phyloP scores from a whole-genome alignment of 2,888 invertebrate species.

The Papilio elwesi region DNA sequence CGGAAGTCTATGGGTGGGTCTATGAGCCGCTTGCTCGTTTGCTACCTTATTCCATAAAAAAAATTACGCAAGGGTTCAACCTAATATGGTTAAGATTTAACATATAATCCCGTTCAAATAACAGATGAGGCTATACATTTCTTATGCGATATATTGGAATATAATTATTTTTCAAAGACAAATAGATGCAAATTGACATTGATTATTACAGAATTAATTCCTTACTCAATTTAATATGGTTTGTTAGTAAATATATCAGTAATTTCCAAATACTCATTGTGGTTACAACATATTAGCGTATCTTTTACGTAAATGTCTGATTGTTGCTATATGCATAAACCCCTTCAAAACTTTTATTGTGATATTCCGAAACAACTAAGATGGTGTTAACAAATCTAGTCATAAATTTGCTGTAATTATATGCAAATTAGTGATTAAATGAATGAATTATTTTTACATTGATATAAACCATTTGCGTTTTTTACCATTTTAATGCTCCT shows the following conservation, averaged over 20 bases:
- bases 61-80: no score
- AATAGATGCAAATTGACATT: background rate
- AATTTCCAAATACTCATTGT: constrained; percentile 5
- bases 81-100: no score
- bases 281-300: background rate
- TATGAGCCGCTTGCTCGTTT: no score
- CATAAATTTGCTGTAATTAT: constrained; percentile 67
- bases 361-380: constrained; percentile 4
- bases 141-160: background rate
- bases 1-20: no score
- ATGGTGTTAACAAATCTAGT: constrained; percentile 60
- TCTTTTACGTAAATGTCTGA: background rate
- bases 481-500: constrained; percentile 13
- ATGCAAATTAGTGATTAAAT: constrained; percentile 54
- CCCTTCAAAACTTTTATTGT: background rate
- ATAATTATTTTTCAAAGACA: no score
- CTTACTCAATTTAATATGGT: background rate
- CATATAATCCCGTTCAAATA: no score
- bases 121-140: no score
- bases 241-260: background rate
- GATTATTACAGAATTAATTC: background rate
- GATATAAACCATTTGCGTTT: constrained; percentile 42
- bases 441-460: constrained; percentile 51
- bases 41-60: no score
- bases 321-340: background rate